Conservation (phyloP, 2,888 invertebrate species). For the Phorcus lineatus region DNA sequence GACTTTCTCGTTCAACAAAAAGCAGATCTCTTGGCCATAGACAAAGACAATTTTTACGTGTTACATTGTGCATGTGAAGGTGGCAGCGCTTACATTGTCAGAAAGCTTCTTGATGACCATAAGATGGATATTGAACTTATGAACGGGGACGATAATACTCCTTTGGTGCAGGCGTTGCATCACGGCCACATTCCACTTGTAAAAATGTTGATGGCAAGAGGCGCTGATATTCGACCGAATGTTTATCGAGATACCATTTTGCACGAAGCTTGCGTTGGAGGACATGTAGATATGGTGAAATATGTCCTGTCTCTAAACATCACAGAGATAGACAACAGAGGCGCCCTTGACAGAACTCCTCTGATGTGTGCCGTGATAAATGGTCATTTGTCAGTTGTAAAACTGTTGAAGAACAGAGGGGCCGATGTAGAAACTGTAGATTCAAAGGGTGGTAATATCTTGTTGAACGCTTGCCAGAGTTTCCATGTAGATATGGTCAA, state of each 20-base stretch:
- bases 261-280: background rate
- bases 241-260: background rate
- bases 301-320: background rate
- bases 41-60: background rate
- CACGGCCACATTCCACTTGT: too few relatives aligned
- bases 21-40: background rate
- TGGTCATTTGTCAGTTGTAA: background rate
- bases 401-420: background rate
- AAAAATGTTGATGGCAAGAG: too few relatives aligned
- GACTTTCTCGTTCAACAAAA: background rate
- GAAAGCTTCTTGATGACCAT: too few relatives aligned
- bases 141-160: too few relatives aligned
- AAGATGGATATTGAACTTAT: too few relatives aligned
- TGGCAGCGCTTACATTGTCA: background rate
- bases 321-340: background rate
- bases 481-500: background rate
- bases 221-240: too few relatives aligned
- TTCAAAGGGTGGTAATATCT: background rate
- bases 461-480: background rate
- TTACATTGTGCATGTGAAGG: background rate
- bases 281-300: background rate
- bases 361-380: background rate
- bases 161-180: too few relatives aligned
- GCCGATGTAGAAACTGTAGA: background rate
- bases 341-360: too few relatives aligned